Conservation (phyloP, 1,140 invertebrate genomes). For the Limonius californicus region DNA sequence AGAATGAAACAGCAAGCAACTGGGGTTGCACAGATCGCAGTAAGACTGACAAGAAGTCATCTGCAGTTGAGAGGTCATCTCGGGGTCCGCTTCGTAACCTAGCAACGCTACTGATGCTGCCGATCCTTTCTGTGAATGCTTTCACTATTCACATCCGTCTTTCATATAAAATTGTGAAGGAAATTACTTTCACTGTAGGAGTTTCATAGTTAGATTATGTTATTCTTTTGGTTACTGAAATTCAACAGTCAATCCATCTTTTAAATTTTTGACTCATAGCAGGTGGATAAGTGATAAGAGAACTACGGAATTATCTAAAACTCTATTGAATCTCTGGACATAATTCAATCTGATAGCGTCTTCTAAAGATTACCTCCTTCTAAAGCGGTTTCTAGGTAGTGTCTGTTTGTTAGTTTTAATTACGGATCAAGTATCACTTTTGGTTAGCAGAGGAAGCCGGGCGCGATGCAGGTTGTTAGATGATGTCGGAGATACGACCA, state of each 20-base stretch:
- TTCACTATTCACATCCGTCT: neutral
- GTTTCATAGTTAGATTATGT: too few species aligned
- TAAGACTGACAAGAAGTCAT: slow-evolving; percentile 35
- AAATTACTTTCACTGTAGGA: too few species aligned
- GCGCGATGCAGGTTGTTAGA: neutral
- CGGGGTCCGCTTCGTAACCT: slow-evolving; percentile 33
- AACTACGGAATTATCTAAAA: too few species aligned
- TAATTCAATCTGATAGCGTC: too few species aligned
- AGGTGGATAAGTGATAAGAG: too few species aligned
- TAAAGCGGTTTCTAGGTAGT: neutral
- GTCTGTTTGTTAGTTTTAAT: neutral
- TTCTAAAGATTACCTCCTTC: neutral
- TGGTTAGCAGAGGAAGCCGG: neutral
- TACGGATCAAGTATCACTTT: neutral
- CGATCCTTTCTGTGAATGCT: neutral
- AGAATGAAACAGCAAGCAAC: neutral
- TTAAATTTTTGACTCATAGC: too few species aligned
- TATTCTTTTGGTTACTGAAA: too few species aligned
- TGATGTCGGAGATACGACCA: neutral
- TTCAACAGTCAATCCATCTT: too few species aligned
- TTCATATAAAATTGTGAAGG: too few species aligned
- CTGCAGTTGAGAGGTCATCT: slow-evolving; percentile 40
- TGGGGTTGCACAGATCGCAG: slow-evolving; percentile 16
- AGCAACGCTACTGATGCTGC: slow-evolving; percentile 28
- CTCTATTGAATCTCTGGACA: too few species aligned